phyloP scores from a whole-genome alignment of 2,113 vertebrate species.

The Plecturocebus donacophilus region DNA sequence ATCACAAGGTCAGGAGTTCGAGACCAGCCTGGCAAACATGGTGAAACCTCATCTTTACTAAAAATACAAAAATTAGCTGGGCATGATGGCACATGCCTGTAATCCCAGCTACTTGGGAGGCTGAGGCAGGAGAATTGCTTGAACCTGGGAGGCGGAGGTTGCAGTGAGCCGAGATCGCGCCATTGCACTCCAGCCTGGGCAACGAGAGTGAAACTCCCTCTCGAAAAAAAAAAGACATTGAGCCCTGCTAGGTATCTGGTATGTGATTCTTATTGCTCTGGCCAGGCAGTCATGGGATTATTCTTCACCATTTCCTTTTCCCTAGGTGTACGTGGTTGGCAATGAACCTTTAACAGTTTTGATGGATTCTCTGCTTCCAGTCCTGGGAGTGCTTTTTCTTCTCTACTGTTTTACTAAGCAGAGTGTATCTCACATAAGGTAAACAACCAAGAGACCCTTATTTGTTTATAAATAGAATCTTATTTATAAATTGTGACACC shows the following conservation, averaged over 20 bases:
- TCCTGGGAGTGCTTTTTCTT: slow-evolving; percentile 90
- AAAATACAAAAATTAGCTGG: too few relatives aligned
- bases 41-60: too few relatives aligned
- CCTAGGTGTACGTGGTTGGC: slow-evolving; percentile 93
- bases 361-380: slow-evolving; percentile 84
- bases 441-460: slow-evolving; percentile 31
- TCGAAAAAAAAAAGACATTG: background rate
- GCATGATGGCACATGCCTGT: too few relatives aligned
- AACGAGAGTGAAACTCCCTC: too few relatives aligned
- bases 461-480: background rate
- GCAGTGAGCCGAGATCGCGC: too few relatives aligned
- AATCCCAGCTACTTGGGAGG: too few relatives aligned
- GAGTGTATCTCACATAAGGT: slow-evolving; percentile 94
- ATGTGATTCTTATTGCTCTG: background rate
- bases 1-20: too few relatives aligned
- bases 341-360: slow-evolving; percentile 87
- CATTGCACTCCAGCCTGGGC: too few relatives aligned
- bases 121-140: too few relatives aligned
- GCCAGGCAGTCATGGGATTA: background rate
- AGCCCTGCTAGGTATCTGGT: background rate
- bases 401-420: slow-evolving; percentile 94
- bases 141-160: too few relatives aligned
- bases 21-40: too few relatives aligned
- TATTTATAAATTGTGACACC: background rate
- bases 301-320: slow-evolving; percentile 55